Conservation (phyloP, 2,797 vertebrate species). For the Acropternis orthonyx region DNA sequence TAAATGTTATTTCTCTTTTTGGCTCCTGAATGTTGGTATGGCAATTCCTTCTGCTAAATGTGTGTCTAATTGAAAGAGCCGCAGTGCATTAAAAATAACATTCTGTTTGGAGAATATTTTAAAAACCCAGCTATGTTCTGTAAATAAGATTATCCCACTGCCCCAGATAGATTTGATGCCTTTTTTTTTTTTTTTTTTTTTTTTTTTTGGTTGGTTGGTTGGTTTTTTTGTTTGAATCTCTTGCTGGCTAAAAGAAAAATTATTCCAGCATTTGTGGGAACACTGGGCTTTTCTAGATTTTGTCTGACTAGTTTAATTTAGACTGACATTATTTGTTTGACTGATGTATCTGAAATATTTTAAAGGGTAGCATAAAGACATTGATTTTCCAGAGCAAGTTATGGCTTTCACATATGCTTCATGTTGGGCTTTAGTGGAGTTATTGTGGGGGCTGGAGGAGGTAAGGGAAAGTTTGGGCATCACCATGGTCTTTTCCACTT, state of each 20-base stretch:
- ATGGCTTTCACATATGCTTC: slow-evolving; percentile 5
- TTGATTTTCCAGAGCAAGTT: neutral
- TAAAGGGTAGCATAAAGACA: slow-evolving; percentile 21
- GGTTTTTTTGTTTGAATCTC: neutral
- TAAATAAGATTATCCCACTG: neutral
- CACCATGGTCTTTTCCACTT: neutral
- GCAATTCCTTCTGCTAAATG: neutral
- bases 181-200: neutral
- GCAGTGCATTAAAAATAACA: neutral
- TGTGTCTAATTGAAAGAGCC: neutral
- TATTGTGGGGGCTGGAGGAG: neutral
- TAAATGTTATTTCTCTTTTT: neutral
- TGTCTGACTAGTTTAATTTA: slow-evolving; percentile 13
- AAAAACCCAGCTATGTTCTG: neutral
- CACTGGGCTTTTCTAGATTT: neutral
- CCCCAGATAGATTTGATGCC: neutral
- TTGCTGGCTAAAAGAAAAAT: neutral
- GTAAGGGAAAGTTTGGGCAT: neutral
- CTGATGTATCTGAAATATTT: slow-evolving; percentile 49
- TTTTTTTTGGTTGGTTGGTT: neutral
- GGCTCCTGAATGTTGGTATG: neutral
- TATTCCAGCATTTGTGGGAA: slow-evolving; percentile 28
- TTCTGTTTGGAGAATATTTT: neutral
- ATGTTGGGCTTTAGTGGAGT: neutral
- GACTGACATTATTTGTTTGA: slow-evolving; percentile 34